Base-by-base conservation (phyloP, 2,797 vertebrate species). In the Avahi laniger region DNA sequence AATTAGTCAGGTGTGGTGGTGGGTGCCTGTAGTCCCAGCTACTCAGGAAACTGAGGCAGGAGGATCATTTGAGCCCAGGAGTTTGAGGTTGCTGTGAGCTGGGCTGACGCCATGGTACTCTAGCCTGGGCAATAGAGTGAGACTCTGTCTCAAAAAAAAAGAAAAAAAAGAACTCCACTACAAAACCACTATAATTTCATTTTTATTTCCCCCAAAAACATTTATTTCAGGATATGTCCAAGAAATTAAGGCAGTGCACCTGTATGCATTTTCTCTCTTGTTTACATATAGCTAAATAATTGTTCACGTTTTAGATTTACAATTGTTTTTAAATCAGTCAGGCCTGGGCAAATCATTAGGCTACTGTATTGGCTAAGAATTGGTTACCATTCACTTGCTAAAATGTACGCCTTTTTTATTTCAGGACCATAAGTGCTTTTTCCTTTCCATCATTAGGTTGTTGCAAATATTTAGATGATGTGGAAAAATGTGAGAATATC, bases 321-420 rank as follows among this genome's bases (percentile, higher is more conserved):
- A 89, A 43, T 87, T 35, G 38, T 76, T 92, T 78, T 76, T 35
- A 86, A 94, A 76, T 1, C 46, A 81, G 18, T 67, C 52, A 63
- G 7, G 4, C 38, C 46, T 81, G 22, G 26, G 8, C 6, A 63
- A 13, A 90, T 91, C 69, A 65, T 76, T 75, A 83, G 35, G 22
- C 13, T 48, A 75, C 35, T n/a, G 2, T 52, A 73, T 73, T 80
- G 12, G 12, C 69, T 96, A 54, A 70, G 48, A 95, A 95, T 63
- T 52, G 6, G 35, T 41, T 81, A 63, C 24, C 20, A 69, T 78
- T 84, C 75, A 78, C 46, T 93, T 82, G 61, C 50, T 84, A 70
- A 93, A 86, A 91, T 75, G 10, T 50, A 72, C n/a, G 18, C 6
- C 35, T 91, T 90, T 84, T 96, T 86, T 38, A 91, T 67, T 91